A percentile compares a stretch with the other conserved stretches of the same genome.
phyloP scores from a whole-genome alignment of 1,140 invertebrate species.

The Artemia franciscana region DNA sequence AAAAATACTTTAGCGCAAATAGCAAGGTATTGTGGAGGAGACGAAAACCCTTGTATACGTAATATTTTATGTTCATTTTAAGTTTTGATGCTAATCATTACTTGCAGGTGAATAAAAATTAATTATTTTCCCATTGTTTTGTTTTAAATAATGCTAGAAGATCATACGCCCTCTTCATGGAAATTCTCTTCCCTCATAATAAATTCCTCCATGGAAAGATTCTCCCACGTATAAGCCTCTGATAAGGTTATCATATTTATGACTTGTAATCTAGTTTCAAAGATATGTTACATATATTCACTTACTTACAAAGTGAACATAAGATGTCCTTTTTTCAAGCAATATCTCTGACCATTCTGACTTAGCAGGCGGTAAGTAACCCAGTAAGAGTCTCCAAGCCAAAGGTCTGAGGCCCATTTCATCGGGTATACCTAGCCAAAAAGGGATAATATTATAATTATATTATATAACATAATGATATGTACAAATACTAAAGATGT shows the following conservation, averaged over 20 bases:
- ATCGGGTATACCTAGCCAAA: slow-evolving; percentile 45
- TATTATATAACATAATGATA: too few species aligned
- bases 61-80: too few species aligned
- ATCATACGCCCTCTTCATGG: too few species aligned
- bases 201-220: not conserved
- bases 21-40: too few species aligned
- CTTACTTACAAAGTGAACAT: slow-evolving; percentile 58
- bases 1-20: too few species aligned
- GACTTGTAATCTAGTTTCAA: slow-evolving; percentile 15
- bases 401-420: slow-evolving; percentile 44
- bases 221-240: not conserved
- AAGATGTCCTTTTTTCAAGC: slow-evolving; percentile 41
- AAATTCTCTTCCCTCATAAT: not conserved
- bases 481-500: too few species aligned
- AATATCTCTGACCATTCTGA: slow-evolving; percentile 37
- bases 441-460: not conserved
- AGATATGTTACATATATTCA: slow-evolving; percentile 11
- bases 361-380: slow-evolving; percentile 46
- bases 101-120: too few species aligned
- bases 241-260: not conserved
- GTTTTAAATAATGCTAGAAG: too few species aligned
- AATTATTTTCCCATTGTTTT: too few species aligned
- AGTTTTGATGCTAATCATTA: too few species aligned
- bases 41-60: too few species aligned
- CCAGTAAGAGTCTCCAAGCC: slow-evolving; percentile 59